Conservation (phyloP, 2,888 invertebrate species). For the Tachystola acroxantha region DNA sequence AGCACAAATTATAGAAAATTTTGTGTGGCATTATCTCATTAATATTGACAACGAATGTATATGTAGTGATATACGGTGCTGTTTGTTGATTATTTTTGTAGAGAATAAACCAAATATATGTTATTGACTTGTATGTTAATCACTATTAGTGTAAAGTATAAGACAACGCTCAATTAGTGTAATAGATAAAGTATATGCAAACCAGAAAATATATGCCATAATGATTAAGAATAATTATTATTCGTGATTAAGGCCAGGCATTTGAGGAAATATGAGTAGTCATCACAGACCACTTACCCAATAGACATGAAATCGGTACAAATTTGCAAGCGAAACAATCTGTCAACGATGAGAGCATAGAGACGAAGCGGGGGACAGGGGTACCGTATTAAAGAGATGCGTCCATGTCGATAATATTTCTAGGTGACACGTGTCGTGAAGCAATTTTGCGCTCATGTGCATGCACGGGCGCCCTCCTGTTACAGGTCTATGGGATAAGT, state of each 20-base stretch:
- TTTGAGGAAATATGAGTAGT: neutral
- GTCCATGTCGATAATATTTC: too few species aligned
- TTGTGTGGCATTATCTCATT: slow-evolving; percentile 8
- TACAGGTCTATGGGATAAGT: too few species aligned
- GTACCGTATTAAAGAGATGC: too few species aligned
- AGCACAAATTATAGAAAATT: too few species aligned
- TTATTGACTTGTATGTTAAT: slow-evolving; percentile 33
- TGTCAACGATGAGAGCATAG: too few species aligned
- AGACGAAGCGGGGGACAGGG: too few species aligned
- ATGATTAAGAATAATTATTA: slow-evolving; percentile 32
- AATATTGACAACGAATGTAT: slow-evolving; percentile 43
- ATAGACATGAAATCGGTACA: too few species aligned
- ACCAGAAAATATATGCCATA: slow-evolving; percentile 42
- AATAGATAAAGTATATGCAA: slow-evolving; percentile 20
- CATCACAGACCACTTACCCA: too few species aligned
- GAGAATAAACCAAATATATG: slow-evolving; percentile 65
- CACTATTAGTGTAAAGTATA: slow-evolving; percentile 36
- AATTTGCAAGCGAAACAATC: too few species aligned
- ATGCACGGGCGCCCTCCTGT: too few species aligned
- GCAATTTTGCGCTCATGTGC: too few species aligned
- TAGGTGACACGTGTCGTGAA: too few species aligned
- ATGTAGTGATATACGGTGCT: slow-evolving; percentile 64
- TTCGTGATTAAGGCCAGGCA: slow-evolving; percentile 6
- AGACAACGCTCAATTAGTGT: slow-evolving; percentile 47
- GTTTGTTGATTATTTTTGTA: slow-evolving; percentile 53